phyloP scores from a whole-genome alignment of 2,113 vertebrate species.

The Gavialis gangeticus region DNA sequence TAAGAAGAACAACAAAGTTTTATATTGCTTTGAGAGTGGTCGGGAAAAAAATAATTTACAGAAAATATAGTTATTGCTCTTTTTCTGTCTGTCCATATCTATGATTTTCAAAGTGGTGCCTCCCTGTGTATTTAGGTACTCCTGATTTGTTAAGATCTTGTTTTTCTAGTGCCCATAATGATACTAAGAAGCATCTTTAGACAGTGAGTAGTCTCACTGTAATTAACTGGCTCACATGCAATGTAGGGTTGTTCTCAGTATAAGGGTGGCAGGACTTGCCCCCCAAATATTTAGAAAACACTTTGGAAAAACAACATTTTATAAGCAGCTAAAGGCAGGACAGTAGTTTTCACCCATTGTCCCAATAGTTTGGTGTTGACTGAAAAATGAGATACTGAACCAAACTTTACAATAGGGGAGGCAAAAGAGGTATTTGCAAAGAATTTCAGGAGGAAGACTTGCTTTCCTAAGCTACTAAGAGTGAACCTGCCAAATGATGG shows the following conservation, averaged over 20 bases:
- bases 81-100: not conserved
- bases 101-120: not conserved
- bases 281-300: not conserved
- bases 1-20: conserved; percentile 55
- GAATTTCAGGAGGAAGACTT: not conserved
- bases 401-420: not conserved
- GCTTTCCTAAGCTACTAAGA: not conserved
- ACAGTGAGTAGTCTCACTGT: not conserved
- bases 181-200: not conserved
- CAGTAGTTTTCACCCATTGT: not conserved
- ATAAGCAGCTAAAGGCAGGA: not conserved
- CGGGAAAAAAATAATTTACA: conserved; percentile 55
- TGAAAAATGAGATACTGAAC: not conserved
- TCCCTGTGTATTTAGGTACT: not conserved
- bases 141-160: not conserved
- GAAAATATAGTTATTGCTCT: conserved; percentile 5
- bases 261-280: not conserved
- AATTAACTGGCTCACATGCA: not conserved
- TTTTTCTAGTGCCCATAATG: not conserved
- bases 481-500: not conserved
- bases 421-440: fast-evolving
- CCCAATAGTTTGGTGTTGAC: not conserved
- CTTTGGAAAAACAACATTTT: not conserved
- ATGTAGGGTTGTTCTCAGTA: not conserved
- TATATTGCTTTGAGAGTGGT: conserved; percentile 62